Base-by-base conservation (phyloP, 2,797 vertebrate genomes). In the Spinibarbus caldwelli region DNA sequence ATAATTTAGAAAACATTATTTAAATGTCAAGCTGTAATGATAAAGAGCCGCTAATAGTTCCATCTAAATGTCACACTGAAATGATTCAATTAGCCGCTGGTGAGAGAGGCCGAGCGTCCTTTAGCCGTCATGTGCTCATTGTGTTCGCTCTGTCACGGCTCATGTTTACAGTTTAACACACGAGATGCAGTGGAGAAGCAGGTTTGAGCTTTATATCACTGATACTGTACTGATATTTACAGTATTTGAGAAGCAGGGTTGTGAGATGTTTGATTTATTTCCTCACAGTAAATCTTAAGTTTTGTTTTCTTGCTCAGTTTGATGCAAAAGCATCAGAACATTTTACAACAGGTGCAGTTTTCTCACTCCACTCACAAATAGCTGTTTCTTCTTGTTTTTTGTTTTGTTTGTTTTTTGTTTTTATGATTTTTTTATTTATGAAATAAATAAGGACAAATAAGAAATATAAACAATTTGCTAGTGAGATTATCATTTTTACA, bases 61-160 rank as follows among this genome's bases (percentile, higher is more conserved):
- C 89, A 89, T 93, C 92, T 92, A 95, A 96, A 95, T 96, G 94
- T 94, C 94, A 95, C 86, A 94, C 92, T 94, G 91, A 93, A 94
- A 95, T 95, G 89, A 95, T 95, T 95, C 92, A 93, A 95, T 95
- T 95, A 94, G n/a, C 23, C 89, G 88, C 86, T 75, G 82, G 85
- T 85, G 70, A 86, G 86, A 84, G 84, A 90, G 88, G 90, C 91
- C 92, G 91, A 92, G 92, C 87, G 91, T 92, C 89, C 92, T 93
- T 92, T 92, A 89, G 89, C 88, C 89, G 80, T 89, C 21, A 3
- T 38, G 6, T 38, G 36, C 41, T 45, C n/a, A 2, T n/a, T 23
- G 23, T 45, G 38, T 72, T 47, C 47, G 62, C n/a, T 21, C 71
- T 31, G 26, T 31, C 43, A 23, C 10, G 36, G 2, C 67, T 70